These are phyloP conservation scores for Temnothorax ravouxi DNA, from an alignment of 2,888 invertebrate species.

Conservation along the genomic window DNA sequence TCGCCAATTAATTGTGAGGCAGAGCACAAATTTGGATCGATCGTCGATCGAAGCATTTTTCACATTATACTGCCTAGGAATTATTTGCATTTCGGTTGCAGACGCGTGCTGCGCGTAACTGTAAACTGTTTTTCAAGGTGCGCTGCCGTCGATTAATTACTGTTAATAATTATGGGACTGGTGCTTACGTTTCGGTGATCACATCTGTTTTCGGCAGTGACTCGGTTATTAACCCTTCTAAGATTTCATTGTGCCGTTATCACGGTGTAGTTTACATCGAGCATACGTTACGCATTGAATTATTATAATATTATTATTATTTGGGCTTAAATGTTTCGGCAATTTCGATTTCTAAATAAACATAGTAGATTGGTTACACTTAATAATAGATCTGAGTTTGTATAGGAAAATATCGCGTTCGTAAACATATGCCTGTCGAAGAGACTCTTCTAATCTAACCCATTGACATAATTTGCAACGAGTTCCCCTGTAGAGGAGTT, in stretches of 20 bases:
- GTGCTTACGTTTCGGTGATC: constrained; percentile 40
- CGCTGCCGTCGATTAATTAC: constrained; percentile 45
- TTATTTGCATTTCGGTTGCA: constrained; percentile 36
- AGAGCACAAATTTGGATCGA: constrained; percentile 33
- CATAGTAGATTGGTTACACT: background rate
- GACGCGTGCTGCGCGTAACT: constrained; percentile 16
- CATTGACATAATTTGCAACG: constrained; percentile 49
- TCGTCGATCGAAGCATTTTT: constrained; percentile 24
- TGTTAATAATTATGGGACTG: constrained; percentile 41
- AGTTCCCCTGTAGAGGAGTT: constrained; percentile 27
- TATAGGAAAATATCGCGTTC: background rate
- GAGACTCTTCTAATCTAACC: constrained; percentile 36
- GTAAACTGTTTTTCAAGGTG: constrained; percentile 17
- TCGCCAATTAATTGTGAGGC: constrained; percentile 52
- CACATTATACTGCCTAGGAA: constrained; percentile 40
- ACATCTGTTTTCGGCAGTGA: constrained; percentile 19
- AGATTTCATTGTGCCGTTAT: background rate
- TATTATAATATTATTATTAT: no score
- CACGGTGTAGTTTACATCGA: background rate
- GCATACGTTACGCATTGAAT: background rate
- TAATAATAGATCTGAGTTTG: background rate
- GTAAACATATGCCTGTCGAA: background rate
- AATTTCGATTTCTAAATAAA: background rate
- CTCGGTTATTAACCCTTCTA: constrained; percentile 17
- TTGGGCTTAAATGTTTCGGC: background rate